Base-by-base conservation (phyloP, 2,797 vertebrate species). In the Austrolebias charrua region DNA sequence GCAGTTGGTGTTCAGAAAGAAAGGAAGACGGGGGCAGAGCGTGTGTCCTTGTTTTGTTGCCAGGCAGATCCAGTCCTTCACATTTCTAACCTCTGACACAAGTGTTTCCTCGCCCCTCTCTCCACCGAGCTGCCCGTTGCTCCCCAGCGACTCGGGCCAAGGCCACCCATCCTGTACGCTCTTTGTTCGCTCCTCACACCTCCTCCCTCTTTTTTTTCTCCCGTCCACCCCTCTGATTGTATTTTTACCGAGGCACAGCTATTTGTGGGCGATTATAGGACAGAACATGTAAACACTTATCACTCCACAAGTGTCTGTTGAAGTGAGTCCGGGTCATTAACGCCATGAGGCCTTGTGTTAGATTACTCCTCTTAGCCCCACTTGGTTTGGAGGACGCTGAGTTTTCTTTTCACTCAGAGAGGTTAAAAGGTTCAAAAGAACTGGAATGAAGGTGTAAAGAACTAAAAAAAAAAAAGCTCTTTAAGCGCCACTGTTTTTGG, bases 81-180 rank as follows among this genome's bases (percentile, higher is more conserved):
- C 90, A 90, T 92, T 86, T 71, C 87, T 89, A 83, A 90, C 89
- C 86, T 89, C 90, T 91, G 90, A 90, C 89, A 92, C 91, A 88
- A 92, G 83, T 52, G 47, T 79, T 88, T 86, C 83, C 89, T 87
- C 66, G 60, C 71, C 60, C 55, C 78, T 68, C 70, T 75, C 72
- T 75, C 24, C 76, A 50, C 54, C 1, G 50, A 13, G 60, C 64
- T 59, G 63, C 66, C 79, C 69, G 57, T 71, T 83, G 79, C 82
- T 84, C 84, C 81, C 87, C 75, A 76, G 74, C 55, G 71, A 83
- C 81, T 83, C 73, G 73, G 73, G 74, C 71, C 77, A 57, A 69
- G 57, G 40, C 51, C 43, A 16, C 56, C 38, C 55, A 0, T 70
- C 57, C 52, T 82, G 63, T 50, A 73, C 49, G 61, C 80, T 66